Base-by-base conservation (phyloP, 2,888 invertebrate genomes). In the Furcula furcula region DNA sequence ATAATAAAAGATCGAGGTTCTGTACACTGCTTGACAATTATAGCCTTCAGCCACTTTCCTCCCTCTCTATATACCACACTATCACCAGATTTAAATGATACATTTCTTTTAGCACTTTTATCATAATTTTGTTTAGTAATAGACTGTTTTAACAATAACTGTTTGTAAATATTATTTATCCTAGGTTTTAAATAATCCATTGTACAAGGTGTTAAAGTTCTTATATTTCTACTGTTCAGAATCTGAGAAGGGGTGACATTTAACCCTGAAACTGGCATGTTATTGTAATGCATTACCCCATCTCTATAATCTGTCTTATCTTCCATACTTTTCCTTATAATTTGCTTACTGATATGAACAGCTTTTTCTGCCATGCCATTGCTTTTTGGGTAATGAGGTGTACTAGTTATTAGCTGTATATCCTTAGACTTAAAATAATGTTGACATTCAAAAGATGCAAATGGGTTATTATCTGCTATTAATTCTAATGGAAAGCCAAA, bases 331-430 rank as follows among this genome's bases (percentile, higher is more conserved):
- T 46, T 41, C 16, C 20, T 34, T 7, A 46, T 7, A 3, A 41
- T 23, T 4, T n/a, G 29, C 21, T 46, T 46, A 18, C 31, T 9
- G 1, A 44, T 44, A 4, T 32, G 19, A 4, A 40, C 39, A 15
- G 34, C 43, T 28, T 36, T 40, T 13, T 44, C 44, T 4, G 39
- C 36, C 21, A 29, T 16, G 2, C 44, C 44, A 33, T 45, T 45
- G 6, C 40, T 37, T 29, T 19, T 22, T 0, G 28, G 38, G 29
- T 41, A 46, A 16, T 39, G 36, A n/a, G 38, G 40, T 11, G 36
- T 46, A 39, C 38, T 34, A 9, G 36, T 34, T 2, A 19, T 29
- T 22, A 13, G 28, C 13, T 2, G 18, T 4, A 45, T 40, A 7
- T 41, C 40, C 14, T 41, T 39, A 20, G 4, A 3, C 18, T 34